phyloP scores from a whole-genome alignment of 2,888 invertebrate species.

The Synergus gifuensis region DNA sequence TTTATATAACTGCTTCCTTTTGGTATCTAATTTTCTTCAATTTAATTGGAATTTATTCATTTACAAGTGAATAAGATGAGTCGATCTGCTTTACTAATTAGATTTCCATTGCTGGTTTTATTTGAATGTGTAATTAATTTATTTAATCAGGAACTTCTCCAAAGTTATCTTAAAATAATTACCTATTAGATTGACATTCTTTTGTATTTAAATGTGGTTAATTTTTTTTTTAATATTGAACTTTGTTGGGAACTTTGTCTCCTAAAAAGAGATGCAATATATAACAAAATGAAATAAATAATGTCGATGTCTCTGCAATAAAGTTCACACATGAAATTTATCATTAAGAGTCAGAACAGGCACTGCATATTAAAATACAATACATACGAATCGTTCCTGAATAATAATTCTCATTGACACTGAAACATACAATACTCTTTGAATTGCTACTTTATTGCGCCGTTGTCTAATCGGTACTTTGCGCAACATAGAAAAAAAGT shows the following conservation, averaged over 20 bases:
- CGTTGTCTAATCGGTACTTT: slow-evolving; percentile 45
- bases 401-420: slow-evolving; percentile 47
- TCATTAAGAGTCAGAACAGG: slow-evolving; percentile 31
- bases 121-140: slow-evolving; percentile 11
- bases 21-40: neutral
- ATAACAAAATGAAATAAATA: neutral
- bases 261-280: neutral
- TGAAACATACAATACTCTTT: slow-evolving; percentile 35
- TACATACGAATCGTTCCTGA: slow-evolving; percentile 54
- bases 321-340: slow-evolving; percentile 36
- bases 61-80: slow-evolving; percentile 19
- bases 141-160: neutral
- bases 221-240: neutral
- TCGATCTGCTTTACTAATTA: neutral
- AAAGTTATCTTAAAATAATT: neutral
- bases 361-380: slow-evolving; percentile 56
- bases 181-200: neutral
- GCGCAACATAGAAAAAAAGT: neutral
- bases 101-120: neutral
- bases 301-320: neutral
- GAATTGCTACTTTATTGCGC: slow-evolving; percentile 51
- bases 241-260: neutral
- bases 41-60: neutral
- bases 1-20: neutral
- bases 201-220: neutral